Conservation (phyloP, 2,888 invertebrate genomes). For the Dysmachus trigonus region DNA sequence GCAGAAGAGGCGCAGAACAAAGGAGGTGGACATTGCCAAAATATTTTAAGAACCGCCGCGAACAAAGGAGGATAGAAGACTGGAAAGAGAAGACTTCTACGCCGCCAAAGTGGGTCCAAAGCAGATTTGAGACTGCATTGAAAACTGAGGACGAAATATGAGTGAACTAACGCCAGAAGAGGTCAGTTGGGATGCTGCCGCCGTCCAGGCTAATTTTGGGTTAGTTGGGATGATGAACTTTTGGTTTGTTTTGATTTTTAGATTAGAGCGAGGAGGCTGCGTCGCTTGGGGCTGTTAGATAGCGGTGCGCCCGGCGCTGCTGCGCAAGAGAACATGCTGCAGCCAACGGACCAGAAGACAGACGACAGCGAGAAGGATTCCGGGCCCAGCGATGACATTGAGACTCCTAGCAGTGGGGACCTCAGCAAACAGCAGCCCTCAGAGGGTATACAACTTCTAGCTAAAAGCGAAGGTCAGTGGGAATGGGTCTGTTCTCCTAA, state of each 20-base stretch:
- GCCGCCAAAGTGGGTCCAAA: constrained; percentile 12
- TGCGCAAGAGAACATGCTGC: neutral
- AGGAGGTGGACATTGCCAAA: constrained; percentile 20
- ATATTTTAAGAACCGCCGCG: constrained; percentile 10
- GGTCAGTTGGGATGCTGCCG: constrained; percentile 68
- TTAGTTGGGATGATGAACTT: neutral
- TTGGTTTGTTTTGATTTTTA: constrained; percentile 22
- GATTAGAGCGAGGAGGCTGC: constrained; percentile 50
- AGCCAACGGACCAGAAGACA: neutral
- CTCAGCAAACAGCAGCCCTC: neutral
- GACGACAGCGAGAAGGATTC: neutral
- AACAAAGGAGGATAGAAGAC: constrained; percentile 7
- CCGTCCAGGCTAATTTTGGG: neutral
- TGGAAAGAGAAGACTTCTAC: neutral
- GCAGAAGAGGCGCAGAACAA: constrained; percentile 5
- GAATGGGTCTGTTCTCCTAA: neutral
- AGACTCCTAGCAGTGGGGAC: neutral
- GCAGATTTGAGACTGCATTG: neutral
- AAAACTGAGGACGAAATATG: constrained; percentile 65
- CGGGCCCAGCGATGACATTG: neutral
- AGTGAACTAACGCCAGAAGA: constrained; percentile 90
- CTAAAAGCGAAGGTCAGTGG: neutral
- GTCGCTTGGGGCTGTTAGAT: constrained; percentile 47
- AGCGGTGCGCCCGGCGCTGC: neutral
- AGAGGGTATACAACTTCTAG: neutral